These are phyloP conservation scores for Pteromalus puparum DNA, from an alignment of 1,140 invertebrate species.

Conservation along the genomic window DNA sequence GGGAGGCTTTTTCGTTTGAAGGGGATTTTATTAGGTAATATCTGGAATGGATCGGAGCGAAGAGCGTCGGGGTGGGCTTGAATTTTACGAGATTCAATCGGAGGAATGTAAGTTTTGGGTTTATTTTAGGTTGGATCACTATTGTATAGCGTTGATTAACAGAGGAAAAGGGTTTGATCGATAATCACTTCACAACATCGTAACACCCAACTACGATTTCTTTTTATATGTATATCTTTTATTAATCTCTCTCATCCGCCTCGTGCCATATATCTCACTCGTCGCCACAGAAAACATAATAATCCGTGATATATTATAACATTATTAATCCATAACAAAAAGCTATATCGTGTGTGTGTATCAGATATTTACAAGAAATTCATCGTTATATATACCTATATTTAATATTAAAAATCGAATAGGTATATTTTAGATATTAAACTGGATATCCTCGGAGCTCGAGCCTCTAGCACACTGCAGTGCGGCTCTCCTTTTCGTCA, in stretches of 20 bases:
- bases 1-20: too few relatives aligned
- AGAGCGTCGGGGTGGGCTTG: not conserved
- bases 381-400: not conserved
- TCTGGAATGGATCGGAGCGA: not conserved
- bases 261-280: not conserved
- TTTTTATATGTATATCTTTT: not conserved
- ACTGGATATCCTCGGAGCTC: not conserved
- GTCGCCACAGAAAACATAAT: not conserved
- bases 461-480: not conserved
- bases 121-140: not conserved
- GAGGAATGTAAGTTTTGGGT: not conserved
- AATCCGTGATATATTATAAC: not conserved
- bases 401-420: constrained; percentile 38
- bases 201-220: not conserved
- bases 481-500: not conserved
- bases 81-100: not conserved
- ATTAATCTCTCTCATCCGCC: not conserved
- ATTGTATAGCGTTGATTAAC: too few relatives aligned
- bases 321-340: constrained; percentile 22
- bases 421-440: constrained; percentile 24
- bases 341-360: not conserved
- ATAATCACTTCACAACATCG: too few relatives aligned
- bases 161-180: not conserved
- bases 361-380: constrained; percentile 29
- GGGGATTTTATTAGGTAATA: too few relatives aligned